Base-by-base conservation (phyloP, 2,797 vertebrate genomes). In the Myripristis murdjan region DNA sequence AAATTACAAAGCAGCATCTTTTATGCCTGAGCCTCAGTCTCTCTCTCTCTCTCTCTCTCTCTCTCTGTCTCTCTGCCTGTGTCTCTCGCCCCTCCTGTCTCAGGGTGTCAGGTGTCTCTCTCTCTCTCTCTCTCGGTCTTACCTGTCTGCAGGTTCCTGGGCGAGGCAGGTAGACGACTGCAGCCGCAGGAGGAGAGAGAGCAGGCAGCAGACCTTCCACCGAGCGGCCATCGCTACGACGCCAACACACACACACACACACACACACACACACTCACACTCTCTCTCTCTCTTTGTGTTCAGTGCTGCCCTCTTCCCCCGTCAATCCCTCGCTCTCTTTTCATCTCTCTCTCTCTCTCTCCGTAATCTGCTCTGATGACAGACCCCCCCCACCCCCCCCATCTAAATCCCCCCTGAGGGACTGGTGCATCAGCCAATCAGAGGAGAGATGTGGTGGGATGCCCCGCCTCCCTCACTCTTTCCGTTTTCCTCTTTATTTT, bases 281-380 rank as follows among this genome's bases (percentile, higher is more conserved):
- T 57, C 48, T 26, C 66, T 76, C 60, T 20, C 18, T 72, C 67
- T 57, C 35, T 49, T 47, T 26, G 28, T 4, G 14, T n/a, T n/a
- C n/a, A n/a, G n/a, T n/a, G n/a, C n/a, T n/a, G n/a, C n/a, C n/a
- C n/a, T n/a, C n/a, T n/a, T n/a, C n/a, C n/a, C n/a, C n/a, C 33
- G 3, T 33, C 31, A 28, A 6, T 28, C 2, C 6, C 28, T 28
- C 28, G 3, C 28, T 28, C 6, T 28, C 28, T 28, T 3, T 3
- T 6, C 6, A 28, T 28, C 28, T 28, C 28, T 28, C 28, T 28
- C 48, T 43, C 79, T 26, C 39, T 63, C 35, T 67, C 41, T 23
- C n/a, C 20, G 2, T 91, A 89, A 91, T 89, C 89, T 79, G 79
- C 85, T 90, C 87, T 83, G 87, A 84, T 85, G 28, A 5, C 31